Percentiles rank a stretch among this genome's conserved stretches.
phyloP scores from a whole-genome alignment of 1,140 invertebrate genomes.

The Diabrotica virgifera region DNA sequence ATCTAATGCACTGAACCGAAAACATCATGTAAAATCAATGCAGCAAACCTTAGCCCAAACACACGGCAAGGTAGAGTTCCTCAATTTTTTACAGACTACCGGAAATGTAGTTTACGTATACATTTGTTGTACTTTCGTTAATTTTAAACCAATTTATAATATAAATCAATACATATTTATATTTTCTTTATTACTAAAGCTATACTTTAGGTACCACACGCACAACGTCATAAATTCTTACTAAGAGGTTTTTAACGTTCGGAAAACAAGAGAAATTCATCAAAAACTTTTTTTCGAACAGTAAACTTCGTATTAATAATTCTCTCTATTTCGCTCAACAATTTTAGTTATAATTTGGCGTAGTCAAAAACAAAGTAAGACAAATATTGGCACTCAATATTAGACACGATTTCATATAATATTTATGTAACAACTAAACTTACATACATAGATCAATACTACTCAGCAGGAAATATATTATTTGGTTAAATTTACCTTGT shows the following conservation, averaged over 20 bases:
- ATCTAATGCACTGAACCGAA: neutral
- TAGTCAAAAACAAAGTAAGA: too few species aligned
- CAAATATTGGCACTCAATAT: too few species aligned
- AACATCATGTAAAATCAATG: neutral
- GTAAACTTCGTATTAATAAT: too few species aligned
- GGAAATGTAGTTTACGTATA: conserved; percentile 45
- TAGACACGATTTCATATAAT: too few species aligned
- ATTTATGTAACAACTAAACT: too few species aligned
- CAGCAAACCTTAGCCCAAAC: conserved; percentile 33
- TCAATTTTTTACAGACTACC: conserved; percentile 22
- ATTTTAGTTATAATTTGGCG: too few species aligned
- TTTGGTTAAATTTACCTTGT: too few species aligned
- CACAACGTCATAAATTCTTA: conserved; percentile 41
- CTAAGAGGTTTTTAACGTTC: conserved; percentile 33
- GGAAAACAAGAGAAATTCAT: too few species aligned
- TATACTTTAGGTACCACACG: conserved; percentile 39
- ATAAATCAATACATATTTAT: neutral
- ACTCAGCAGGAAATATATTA: too few species aligned
- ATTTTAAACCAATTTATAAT: conserved; percentile 1
- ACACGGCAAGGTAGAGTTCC: conserved; percentile 44
- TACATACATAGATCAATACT: too few species aligned
- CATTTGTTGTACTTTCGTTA: conserved; percentile 49
- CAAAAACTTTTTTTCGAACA: too few species aligned
- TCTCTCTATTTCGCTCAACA: too few species aligned
- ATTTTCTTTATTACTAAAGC: conserved; percentile 12